Percentiles rank a stretch among this genome's conserved stretches.
phyloP scores from a whole-genome alignment of 2,888 invertebrate genomes.

The Operophtera brumata region DNA sequence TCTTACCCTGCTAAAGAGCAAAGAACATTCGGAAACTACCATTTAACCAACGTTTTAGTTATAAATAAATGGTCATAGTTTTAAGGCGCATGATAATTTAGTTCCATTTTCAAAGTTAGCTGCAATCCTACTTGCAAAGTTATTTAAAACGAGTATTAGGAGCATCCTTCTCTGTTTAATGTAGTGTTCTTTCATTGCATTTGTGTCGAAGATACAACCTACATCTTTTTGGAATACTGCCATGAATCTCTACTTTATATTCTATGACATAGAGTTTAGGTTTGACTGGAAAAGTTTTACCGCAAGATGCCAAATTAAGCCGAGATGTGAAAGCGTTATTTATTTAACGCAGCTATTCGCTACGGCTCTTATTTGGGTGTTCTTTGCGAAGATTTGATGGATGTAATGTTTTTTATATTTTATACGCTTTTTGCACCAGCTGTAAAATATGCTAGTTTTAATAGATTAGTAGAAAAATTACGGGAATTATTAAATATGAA shows the following conservation, averaged over 20 bases:
- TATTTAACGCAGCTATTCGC: slow-evolving; percentile 46
- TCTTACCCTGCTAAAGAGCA: too few relatives aligned
- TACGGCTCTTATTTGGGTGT: slow-evolving; percentile 35
- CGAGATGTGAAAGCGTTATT: slow-evolving; percentile 44
- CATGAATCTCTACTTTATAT: not conserved
- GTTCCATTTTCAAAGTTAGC: too few relatives aligned
- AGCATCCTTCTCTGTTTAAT: slow-evolving; percentile 1
- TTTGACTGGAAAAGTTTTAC: slow-evolving; percentile 5
- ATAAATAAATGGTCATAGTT: too few relatives aligned
- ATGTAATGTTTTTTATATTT: slow-evolving; percentile 22
- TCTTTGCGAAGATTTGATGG: slow-evolving; percentile 33
- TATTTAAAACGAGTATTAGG: too few relatives aligned
- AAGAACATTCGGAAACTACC: too few relatives aligned
- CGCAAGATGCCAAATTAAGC: slow-evolving; percentile 43
- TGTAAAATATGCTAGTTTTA: not conserved
- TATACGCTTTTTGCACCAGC: not conserved
- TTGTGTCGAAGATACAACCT: slow-evolving; percentile 7
- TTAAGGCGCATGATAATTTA: too few relatives aligned
- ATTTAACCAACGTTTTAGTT: too few relatives aligned
- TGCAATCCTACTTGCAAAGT: too few relatives aligned
- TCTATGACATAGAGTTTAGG: not conserved
- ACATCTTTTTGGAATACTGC: too few relatives aligned
- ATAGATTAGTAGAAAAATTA: too few relatives aligned
- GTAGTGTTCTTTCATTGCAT: slow-evolving; percentile 20
- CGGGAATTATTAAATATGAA: too few relatives aligned